A percentile compares a stretch with the other conserved stretches of the same genome.
Evolutionary conservation across 2,888 invertebrate genomes (phyloP).

Genomic region (Phyllotreta striolata): DNA sequence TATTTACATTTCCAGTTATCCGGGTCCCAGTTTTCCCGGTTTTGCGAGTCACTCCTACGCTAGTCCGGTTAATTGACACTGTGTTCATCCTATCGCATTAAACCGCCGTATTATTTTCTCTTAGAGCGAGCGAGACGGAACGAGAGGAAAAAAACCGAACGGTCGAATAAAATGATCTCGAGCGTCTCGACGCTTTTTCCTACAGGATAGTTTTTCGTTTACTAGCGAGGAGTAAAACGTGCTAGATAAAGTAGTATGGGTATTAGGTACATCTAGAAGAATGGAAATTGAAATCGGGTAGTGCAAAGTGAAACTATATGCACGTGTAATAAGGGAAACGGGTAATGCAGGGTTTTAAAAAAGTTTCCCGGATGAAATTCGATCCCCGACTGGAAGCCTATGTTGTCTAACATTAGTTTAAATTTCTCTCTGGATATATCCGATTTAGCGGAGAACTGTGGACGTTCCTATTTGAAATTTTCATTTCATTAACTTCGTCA

Average conservation of each 20-base stretch:
- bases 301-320: too few species aligned
- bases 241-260: too few species aligned
- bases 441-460: slow-evolving; percentile 8
- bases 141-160: slow-evolving; percentile 3
- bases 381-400: not conserved
- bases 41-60: not conserved
- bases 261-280: too few species aligned
- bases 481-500: slow-evolving; percentile 23
- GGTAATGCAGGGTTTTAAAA: too few species aligned
- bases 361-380: not conserved
- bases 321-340: too few species aligned
- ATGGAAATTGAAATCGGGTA: too few species aligned
- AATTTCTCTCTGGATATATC: slow-evolving; percentile 19
- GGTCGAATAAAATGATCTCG: not conserved
- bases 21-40: slow-evolving; percentile 11
- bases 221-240: too few species aligned
- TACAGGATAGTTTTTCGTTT: too few species aligned
- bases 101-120: slow-evolving; percentile 19
- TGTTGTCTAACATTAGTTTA: slow-evolving; percentile 9
- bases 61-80: slow-evolving; percentile 19
- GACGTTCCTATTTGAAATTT: slow-evolving; percentile 20
- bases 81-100: slow-evolving; percentile 17
- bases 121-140: not conserved
- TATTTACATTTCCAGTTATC: slow-evolving; percentile 22
- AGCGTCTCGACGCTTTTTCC: too few species aligned